Evolutionary conservation across 2,888 invertebrate species (phyloP).

Genomic region (Parochlus steinenii): DNA sequence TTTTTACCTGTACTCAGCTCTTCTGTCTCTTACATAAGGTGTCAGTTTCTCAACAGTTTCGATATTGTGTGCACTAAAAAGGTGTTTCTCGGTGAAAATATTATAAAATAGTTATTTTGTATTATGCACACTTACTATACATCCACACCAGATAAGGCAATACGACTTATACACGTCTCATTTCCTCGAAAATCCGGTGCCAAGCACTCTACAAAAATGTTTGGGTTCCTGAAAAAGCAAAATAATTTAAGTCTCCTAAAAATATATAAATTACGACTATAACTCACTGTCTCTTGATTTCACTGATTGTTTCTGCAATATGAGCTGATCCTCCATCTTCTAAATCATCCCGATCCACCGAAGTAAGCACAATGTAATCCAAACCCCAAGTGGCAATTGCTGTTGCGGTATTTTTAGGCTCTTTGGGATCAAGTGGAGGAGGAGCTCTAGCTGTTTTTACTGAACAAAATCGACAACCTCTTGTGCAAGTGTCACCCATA

Average conservation of each 20-base stretch:
- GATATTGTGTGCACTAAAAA: conserved; percentile 95
- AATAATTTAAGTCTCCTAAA: background rate
- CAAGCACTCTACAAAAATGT: conserved; percentile 86
- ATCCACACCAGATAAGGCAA: conserved; percentile 73
- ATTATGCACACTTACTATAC: too few species aligned
- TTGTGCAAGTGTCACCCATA: conserved; percentile 97
- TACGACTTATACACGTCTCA: conserved; percentile 48
- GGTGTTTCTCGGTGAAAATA: too few species aligned
- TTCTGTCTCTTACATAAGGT: conserved; percentile 79
- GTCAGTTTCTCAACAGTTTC: conserved; percentile 90
- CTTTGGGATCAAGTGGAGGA: conserved; percentile 73
- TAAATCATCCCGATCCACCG: conserved; percentile 94
- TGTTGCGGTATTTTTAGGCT: conserved; percentile 81
- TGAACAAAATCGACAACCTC: conserved; percentile 96
- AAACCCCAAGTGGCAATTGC: conserved; percentile 91
- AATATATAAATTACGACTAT: conserved; percentile 8
- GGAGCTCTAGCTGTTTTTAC: conserved; percentile 90
- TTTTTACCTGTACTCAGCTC: conserved; percentile 62
- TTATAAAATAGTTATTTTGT: too few species aligned
- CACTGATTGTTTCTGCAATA: conserved; percentile 78
- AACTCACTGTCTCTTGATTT: conserved; percentile 62
- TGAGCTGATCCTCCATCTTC: conserved; percentile 87
- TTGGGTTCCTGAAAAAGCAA: conserved; percentile 43
- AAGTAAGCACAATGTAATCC: conserved; percentile 93
- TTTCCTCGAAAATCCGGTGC: conserved; percentile 93